Evolutionary conservation across 2,113 vertebrate species (phyloP).

Genomic region (Platysteira castanea): DNA sequence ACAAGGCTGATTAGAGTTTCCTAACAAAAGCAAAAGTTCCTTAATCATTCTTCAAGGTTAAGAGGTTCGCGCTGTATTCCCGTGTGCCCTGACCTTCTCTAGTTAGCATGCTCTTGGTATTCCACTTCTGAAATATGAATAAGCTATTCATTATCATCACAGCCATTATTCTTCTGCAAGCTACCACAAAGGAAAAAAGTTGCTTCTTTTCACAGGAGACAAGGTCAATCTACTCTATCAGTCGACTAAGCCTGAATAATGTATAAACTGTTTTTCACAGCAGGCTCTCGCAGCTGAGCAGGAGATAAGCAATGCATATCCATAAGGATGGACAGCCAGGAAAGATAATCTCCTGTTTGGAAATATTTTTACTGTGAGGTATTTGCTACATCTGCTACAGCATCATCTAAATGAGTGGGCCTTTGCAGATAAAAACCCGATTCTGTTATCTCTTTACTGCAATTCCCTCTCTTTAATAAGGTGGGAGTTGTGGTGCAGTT

Average conservation of each 20-base stretch:
- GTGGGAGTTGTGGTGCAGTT: neutral
- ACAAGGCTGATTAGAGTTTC: conserved; percentile 19
- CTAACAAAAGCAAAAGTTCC: conserved; percentile 46
- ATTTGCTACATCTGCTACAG: neutral
- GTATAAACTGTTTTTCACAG: conserved; percentile 30
- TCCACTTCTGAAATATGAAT: conserved; percentile 54
- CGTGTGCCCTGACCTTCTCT: neutral
- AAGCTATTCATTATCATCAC: conserved; percentile 50
- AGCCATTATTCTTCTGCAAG: conserved; percentile 23
- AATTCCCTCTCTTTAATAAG: neutral
- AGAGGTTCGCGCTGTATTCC: neutral
- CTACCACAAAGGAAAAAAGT: conserved; percentile 1
- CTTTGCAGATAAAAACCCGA: neutral
- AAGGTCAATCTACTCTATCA: conserved; percentile 51
- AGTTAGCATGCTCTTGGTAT: conserved; percentile 31
- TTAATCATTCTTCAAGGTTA: conserved; percentile 24
- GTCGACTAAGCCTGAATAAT: conserved; percentile 45
- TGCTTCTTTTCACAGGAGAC: conserved; percentile 42
- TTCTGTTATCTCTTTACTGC: neutral
- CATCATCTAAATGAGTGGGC: neutral
- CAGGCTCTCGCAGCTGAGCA: neutral
- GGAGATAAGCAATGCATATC: conserved; percentile 7
- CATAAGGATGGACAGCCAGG: neutral
- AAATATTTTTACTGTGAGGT: conserved; percentile 38
- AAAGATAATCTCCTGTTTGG: conserved; percentile 16